Evolutionary conservation across 2,797 vertebrate genomes (phyloP), one percentile per base, ranked within the genome.

Genomic region (Semaprochilodus insignis): DNA sequence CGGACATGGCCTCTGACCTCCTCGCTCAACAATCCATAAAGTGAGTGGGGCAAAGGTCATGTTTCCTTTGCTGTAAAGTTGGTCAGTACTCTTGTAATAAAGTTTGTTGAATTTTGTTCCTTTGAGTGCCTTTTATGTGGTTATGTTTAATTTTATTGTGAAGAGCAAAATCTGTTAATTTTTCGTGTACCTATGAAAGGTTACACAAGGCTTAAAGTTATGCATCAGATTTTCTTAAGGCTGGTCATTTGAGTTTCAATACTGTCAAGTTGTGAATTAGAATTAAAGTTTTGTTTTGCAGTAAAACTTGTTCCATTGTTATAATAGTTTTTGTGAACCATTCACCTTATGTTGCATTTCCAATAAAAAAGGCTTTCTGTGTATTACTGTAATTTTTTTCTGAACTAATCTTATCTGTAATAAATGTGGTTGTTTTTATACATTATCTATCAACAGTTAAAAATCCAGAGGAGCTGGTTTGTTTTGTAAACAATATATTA

Each of bases 1-100:
- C 85, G 36, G 90, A 93, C 19, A 94, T 94, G 93, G 84, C 87
- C 0, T 94, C 94, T 1, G 86, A 92, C 51, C 84, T 93, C 2
- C 90, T 95, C 34, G 88, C 25, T 63, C 52, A 75, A 23, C 40
- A 70, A 4, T 14, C 73, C 27, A 21, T 40, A 21, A 16, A 1
- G 1, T 81, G 57, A 88, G 11, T n/a, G 72, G 65, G 14, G 51
- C 25, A 55, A 55, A 34, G 10, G 25, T 54, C 16, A 52, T 13
- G 13, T 31, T 51, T 52, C 27, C 31, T 36, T 17, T 54, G 16
- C 51, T 31, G 1, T 34, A 65, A 36, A 55, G 14, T 4, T 59
- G 6, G 36, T 36, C 36, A 36, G 36, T 36, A 6, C 36, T 6
- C 36, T 60, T 60, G 21, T 25, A 8, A 25, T 27, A 36, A 6